These are phyloP conservation scores for Spodoptera littoralis DNA, from an alignment of 2,888 invertebrate genomes.

Conservation along the genomic window DNA sequence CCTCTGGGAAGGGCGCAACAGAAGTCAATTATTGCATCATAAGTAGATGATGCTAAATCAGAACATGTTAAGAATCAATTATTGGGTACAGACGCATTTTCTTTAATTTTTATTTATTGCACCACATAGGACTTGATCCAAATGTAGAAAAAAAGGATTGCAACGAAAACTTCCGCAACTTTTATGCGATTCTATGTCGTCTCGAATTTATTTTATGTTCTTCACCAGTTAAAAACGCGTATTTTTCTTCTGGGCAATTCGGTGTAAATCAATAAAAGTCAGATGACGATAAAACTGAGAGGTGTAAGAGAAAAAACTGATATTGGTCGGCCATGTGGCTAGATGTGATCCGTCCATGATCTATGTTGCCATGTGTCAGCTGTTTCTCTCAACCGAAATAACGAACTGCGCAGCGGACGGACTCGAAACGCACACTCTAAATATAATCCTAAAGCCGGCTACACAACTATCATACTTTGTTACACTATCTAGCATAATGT, in stretches of 20 bases:
- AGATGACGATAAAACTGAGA: conserved; percentile 48
- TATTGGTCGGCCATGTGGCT: conserved; percentile 63
- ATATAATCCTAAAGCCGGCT: conserved; percentile 52
- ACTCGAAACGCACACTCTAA: conserved; percentile 53
- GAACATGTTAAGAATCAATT: too few relatives aligned
- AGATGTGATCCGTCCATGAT: conserved; percentile 60
- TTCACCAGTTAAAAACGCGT: conserved; percentile 22
- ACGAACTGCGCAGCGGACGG: conserved; percentile 76
- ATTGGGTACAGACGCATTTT: too few relatives aligned
- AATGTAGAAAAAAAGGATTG: too few relatives aligned
- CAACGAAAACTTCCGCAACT: conserved; percentile 9
- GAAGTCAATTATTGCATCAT: background rate
- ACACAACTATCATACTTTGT: conserved; percentile 38
- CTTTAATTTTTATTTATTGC: too few relatives aligned
- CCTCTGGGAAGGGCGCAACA: background rate
- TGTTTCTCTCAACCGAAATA: conserved; percentile 74
- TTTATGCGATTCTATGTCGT: conserved; percentile 25
- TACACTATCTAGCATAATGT: conserved; percentile 27
- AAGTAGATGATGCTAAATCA: too few relatives aligned
- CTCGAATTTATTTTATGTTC: conserved; percentile 14
- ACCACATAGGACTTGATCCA: too few relatives aligned
- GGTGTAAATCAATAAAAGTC: conserved; percentile 44
- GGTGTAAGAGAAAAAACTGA: conserved; percentile 47
- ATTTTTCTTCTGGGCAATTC: conserved; percentile 18
- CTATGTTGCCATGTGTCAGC: conserved; percentile 76